phyloP scores from a whole-genome alignment of 2,797 vertebrate genomes.

The Lacerta agilis region DNA sequence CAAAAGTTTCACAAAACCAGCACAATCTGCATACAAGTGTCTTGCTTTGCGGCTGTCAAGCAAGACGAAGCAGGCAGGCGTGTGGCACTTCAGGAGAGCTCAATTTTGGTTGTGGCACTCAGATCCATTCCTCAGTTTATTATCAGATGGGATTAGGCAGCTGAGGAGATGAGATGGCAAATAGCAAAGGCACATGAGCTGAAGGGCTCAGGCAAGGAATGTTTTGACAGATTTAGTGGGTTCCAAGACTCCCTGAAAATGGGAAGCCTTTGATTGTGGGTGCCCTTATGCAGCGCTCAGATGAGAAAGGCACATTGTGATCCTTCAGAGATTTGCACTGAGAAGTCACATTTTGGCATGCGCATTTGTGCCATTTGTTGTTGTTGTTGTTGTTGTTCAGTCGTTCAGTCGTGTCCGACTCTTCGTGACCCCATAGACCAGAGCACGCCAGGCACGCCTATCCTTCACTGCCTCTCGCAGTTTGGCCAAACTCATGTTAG shows the following conservation, averaged over 20 bases:
- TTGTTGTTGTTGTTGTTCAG: too few relatives aligned
- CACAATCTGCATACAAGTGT: background rate
- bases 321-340: background rate
- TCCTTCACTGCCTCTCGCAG: too few relatives aligned
- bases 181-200: background rate
- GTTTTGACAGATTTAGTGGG: background rate
- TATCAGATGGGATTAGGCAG: constrained; percentile 14
- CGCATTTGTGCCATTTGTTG: background rate
- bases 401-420: too few relatives aligned
- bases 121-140: constrained; percentile 10
- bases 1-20: background rate
- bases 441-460: too few relatives aligned
- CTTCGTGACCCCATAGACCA: too few relatives aligned
- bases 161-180: constrained; percentile 1
- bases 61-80: background rate
- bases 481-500: too few relatives aligned
- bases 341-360: background rate
- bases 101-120: background rate
- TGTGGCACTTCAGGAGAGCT: background rate
- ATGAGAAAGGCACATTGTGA: background rate
- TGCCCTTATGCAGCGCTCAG: too few relatives aligned
- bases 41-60: background rate
- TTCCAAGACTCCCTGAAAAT: background rate
- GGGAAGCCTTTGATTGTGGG: too few relatives aligned
- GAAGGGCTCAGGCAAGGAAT: background rate